Conservation (phyloP, 2,888 invertebrate species). For the Cyclophora punctaria region DNA sequence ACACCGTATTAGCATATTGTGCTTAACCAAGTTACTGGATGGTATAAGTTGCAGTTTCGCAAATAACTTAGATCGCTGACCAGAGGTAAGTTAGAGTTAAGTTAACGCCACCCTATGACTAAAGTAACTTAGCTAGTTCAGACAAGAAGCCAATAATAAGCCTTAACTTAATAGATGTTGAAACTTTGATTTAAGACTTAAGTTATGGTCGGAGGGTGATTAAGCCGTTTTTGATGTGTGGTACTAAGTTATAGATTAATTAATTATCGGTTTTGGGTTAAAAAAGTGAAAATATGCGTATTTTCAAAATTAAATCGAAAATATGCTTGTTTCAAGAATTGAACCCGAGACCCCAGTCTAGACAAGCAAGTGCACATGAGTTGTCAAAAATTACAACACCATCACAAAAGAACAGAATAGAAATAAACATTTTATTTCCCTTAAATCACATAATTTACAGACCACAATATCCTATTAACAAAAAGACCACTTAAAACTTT, state of each 20-base stretch:
- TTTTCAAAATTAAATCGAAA: no score
- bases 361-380: no score
- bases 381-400: no score
- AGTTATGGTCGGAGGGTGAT: background rate
- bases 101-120: background rate
- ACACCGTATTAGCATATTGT: constrained; percentile 20
- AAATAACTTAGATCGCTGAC: constrained; percentile 19
- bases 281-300: no score
- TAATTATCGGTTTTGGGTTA: no score
- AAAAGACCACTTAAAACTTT: constrained; percentile 21
- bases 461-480: constrained; percentile 31
- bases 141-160: background rate
- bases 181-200: background rate
- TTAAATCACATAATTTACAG: constrained; percentile 11
- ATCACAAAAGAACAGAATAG: no score
- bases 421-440: no score
- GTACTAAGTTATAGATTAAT: no score
- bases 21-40: constrained; percentile 11
- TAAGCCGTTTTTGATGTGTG: no score
- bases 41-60: constrained; percentile 16
- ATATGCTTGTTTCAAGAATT: no score
- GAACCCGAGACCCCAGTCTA: no score
- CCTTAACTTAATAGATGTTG: background rate
- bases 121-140: background rate
- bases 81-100: constrained; percentile 10